Conservation (phyloP, 2,888 invertebrate genomes). For the Parnassius smintheus region DNA sequence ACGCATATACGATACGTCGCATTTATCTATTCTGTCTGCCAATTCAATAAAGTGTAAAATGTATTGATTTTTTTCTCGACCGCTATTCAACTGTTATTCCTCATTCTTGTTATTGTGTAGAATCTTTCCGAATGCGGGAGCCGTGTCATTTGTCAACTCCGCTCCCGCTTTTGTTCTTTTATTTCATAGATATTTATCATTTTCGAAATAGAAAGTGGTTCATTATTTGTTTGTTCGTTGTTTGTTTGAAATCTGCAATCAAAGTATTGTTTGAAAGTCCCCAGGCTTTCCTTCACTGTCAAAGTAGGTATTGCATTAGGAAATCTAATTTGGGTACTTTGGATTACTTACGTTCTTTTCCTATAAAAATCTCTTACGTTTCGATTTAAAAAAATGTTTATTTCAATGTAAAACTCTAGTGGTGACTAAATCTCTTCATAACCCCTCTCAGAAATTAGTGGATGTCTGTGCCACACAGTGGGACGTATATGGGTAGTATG, state of each 20-base stretch:
- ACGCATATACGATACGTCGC: too few relatives aligned
- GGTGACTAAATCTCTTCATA: too few relatives aligned
- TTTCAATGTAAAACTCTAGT: too few relatives aligned
- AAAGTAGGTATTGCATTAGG: conserved; percentile 21
- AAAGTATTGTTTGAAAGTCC: conserved; percentile 11
- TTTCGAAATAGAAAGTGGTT: conserved; percentile 42
- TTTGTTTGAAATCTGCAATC: conserved; percentile 16
- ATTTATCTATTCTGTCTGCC: neutral
- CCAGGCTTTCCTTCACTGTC: conserved; percentile 27
- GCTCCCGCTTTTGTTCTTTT: conserved; percentile 48
- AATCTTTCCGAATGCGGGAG: conserved; percentile 36
- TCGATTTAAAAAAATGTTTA: too few relatives aligned
- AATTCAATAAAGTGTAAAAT: neutral
- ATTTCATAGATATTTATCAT: conserved; percentile 50
- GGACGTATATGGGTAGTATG: too few relatives aligned
- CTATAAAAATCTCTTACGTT: too few relatives aligned
- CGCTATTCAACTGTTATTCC: conserved; percentile 32
- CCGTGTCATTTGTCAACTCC: conserved; percentile 47
- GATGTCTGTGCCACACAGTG: too few relatives aligned
- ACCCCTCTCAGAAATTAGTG: too few relatives aligned
- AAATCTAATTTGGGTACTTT: too few relatives aligned
- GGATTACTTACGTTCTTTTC: too few relatives aligned
- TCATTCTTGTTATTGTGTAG: conserved; percentile 40
- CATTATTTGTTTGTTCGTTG: conserved; percentile 37
- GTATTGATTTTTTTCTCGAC: conserved; percentile 6